These are phyloP conservation scores for Psittacula cyanocephala DNA, from an alignment of 2,113 vertebrate species.

Conservation along the genomic window DNA sequence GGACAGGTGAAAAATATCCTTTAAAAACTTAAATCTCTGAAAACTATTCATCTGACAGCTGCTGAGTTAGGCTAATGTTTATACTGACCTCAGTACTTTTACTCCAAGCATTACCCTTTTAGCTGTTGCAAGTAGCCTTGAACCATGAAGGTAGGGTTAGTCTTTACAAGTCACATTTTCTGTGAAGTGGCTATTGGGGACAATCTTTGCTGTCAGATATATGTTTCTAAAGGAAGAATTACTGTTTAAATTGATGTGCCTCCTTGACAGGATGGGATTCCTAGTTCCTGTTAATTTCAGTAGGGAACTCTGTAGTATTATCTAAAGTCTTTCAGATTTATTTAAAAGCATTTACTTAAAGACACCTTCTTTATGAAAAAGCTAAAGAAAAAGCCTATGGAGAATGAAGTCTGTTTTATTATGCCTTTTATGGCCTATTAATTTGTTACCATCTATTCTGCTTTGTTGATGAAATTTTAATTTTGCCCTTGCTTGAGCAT, in stretches of 20 bases:
- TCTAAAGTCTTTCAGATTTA: constrained; percentile 79
- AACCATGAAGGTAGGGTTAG: constrained; percentile 80
- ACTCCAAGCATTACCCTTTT: constrained; percentile 63
- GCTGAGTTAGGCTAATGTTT: constrained; percentile 75
- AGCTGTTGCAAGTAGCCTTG: constrained; percentile 76
- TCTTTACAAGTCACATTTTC: constrained; percentile 82
- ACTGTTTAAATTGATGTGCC: constrained; percentile 79
- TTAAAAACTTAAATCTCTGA: constrained; percentile 63
- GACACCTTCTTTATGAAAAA: constrained; percentile 74
- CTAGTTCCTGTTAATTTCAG: constrained; percentile 68
- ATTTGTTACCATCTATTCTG: constrained; percentile 87
- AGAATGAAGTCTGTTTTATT: constrained; percentile 70
- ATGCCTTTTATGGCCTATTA: constrained; percentile 74
- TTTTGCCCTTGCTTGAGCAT: constrained; percentile 89
- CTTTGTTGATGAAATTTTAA: constrained; percentile 96
- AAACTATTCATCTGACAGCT: constrained; percentile 68
- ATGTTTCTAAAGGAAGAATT: constrained; percentile 85
- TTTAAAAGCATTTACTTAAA: constrained; percentile 81
- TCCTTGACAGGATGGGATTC: constrained; percentile 68
- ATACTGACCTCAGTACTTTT: constrained; percentile 74
- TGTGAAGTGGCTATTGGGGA: constrained; percentile 81
- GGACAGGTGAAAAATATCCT: constrained; percentile 56
- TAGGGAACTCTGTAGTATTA: constrained; percentile 73
- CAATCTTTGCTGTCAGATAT: constrained; percentile 79
- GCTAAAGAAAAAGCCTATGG: constrained; percentile 57